Conservation (phyloP, 2,888 invertebrate species). For the Eupithecia abbreviata region DNA sequence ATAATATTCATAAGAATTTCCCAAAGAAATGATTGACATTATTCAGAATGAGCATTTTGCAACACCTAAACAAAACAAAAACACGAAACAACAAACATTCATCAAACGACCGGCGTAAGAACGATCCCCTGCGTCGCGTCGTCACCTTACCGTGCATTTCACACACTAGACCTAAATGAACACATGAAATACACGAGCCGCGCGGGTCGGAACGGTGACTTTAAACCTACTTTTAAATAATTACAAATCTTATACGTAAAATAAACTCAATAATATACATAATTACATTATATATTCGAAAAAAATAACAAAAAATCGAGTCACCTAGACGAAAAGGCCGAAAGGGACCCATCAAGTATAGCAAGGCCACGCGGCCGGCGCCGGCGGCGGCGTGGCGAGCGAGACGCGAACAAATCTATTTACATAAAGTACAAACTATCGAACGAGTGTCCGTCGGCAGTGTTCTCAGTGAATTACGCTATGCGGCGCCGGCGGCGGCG, state of each 20-base stretch:
- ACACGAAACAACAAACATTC: conserved; percentile 80
- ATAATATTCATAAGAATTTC: conserved; percentile 54
- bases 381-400: background rate
- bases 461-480: conserved; percentile 45
- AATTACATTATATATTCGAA: conserved; percentile 83
- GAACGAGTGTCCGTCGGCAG: conserved; percentile 34
- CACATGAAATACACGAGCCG: conserved; percentile 81
- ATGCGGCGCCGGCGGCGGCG: conserved; percentile 42
- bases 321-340: conserved; percentile 48
- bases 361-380: background rate
- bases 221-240: conserved; percentile 75
- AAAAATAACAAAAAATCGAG: conserved; percentile 66
- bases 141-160: conserved; percentile 73
- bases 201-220: conserved; percentile 64
- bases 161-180: conserved; percentile 82
- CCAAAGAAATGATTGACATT: conserved; percentile 82
- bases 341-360: conserved; percentile 19
- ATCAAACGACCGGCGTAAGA: conserved; percentile 70
- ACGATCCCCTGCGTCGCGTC: conserved; percentile 65
- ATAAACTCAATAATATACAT: conserved; percentile 83
- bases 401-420: conserved; percentile 53
- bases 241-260: conserved; percentile 80
- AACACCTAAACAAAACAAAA: conserved; percentile 74
- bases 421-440: conserved; percentile 50
- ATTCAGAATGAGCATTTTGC: conserved; percentile 78